Conservation (phyloP, 1,140 invertebrate genomes). For the Polypedilum pembai region DNA sequence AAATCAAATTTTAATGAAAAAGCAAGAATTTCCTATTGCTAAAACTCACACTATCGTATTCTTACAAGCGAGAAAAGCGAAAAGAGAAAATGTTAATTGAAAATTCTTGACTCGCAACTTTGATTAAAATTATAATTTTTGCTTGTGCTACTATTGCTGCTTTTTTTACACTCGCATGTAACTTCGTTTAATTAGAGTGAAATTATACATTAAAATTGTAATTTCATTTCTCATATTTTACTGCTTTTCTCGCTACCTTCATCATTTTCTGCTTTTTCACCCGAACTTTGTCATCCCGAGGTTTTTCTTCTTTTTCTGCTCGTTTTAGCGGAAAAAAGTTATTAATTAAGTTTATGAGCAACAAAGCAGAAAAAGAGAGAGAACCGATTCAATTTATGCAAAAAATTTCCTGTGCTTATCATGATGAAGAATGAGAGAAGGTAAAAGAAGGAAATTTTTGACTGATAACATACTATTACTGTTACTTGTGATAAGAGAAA, state of each 20-base stretch:
- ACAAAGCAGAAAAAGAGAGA: no score
- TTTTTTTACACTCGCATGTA: not conserved
- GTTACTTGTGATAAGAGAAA: not conserved
- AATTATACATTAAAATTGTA: not conserved
- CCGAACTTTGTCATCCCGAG: not conserved
- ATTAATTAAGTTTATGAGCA: constrained; percentile 16
- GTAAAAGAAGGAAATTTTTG: no score
- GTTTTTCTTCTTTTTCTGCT: not conserved
- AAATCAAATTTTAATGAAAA: not conserved
- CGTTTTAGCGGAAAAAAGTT: not conserved
- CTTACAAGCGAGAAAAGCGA: not conserved
- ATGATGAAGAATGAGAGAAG: no score
- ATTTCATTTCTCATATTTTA: no score
- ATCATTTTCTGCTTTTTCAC: not conserved
- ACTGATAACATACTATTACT: not conserved
- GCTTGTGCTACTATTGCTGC: not conserved
- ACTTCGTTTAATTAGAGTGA: constrained; percentile 1
- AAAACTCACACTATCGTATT: not conserved
- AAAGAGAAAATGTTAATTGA: not conserved
- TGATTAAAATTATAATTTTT: not conserved
- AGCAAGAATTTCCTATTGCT: not conserved
- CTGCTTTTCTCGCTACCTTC: no score
- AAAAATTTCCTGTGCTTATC: no score
- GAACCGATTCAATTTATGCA: no score
- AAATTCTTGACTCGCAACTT: constrained; percentile 17